Base-by-base conservation (phyloP, 2,888 invertebrate genomes). In the Prosapia bicincta region DNA sequence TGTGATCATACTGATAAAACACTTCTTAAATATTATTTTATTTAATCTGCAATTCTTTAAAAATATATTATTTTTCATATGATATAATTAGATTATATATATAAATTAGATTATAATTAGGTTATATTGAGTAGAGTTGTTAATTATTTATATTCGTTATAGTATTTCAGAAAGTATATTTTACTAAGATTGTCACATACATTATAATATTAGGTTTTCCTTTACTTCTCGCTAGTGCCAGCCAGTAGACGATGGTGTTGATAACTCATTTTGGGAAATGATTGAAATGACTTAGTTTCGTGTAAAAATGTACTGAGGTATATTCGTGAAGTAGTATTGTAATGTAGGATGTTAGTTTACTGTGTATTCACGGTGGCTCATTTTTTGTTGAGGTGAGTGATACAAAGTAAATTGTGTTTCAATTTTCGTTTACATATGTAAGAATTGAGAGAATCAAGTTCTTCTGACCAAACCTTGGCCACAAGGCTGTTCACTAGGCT, bases 171-270 rank as follows among this genome's bases (percentile, higher is more conserved):
- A n/a, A n/a, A n/a, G n/a, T n/a, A n/a, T n/a, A n/a, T n/a, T n/a
- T n/a, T n/a, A n/a, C n/a, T n/a, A n/a, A n/a, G n/a, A n/a, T n/a
- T n/a, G n/a, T n/a, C n/a, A n/a, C n/a, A n/a, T n/a, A n/a, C n/a
- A n/a, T n/a, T 30, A 6, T 30, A 30, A 30, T 30, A 30, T 30
- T 30, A 30, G 9, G 30, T 30, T 30, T 9, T 30, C n/a, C 30
- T 30, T 9, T 30, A 30, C 6, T 30, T 20, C 38, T 54, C 3
- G 54, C 54, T 9, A 54, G 54, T 54, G 54, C 54, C 54, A 20
- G 54, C 6, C 54, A 20, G 54, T 54, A 72, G 77, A 75, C 77
- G 75, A 26, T 76, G 74, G 71, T 77, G 77, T 77, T 77, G 77
- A 77, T 77, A 77, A 77, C 72, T 77, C 77, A 75, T 77, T 77